A percentile compares a stretch with the other conserved stretches of the same genome.
These are phyloP conservation scores for Oncopodura yosiiana DNA, from an alignment of 1,140 invertebrate genomes.

Conservation along the genomic window DNA sequence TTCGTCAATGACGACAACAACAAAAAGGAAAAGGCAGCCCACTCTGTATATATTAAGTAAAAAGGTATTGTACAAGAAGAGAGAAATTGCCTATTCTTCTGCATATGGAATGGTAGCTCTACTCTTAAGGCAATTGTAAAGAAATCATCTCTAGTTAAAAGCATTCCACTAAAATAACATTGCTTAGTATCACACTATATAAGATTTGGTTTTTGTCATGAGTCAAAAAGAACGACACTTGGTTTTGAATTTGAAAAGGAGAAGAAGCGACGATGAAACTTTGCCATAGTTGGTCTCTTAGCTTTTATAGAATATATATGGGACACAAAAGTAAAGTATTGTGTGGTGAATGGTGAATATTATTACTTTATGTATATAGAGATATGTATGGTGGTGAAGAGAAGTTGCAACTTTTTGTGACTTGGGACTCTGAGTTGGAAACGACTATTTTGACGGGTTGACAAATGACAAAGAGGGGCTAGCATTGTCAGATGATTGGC, in stretches of 20 bases:
- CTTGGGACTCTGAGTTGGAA: not conserved
- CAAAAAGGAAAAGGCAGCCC: no score
- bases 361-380: not conserved
- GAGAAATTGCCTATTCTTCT: no score
- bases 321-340: not conserved
- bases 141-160: not conserved
- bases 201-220: no score
- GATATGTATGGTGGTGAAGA: not conserved
- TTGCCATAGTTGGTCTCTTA: no score
- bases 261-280: no score
- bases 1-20: no score
- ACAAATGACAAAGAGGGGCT: slow-evolving; percentile 33
- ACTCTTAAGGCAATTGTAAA: not conserved
- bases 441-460: slow-evolving; percentile 32
- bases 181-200: no score
- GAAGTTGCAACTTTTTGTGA: slow-evolving; percentile 6
- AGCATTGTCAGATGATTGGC: slow-evolving; percentile 36
- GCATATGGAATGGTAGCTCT: not conserved
- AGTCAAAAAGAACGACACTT: not conserved
- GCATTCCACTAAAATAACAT: not conserved
- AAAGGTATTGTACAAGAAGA: no score
- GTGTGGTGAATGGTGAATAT: not conserved
- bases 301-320: no score
- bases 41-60: no score
- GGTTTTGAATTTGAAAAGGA: not conserved